These are phyloP conservation scores for Periplaneta americana DNA, from an alignment of 1,140 invertebrate species.

Conservation along the genomic window DNA sequence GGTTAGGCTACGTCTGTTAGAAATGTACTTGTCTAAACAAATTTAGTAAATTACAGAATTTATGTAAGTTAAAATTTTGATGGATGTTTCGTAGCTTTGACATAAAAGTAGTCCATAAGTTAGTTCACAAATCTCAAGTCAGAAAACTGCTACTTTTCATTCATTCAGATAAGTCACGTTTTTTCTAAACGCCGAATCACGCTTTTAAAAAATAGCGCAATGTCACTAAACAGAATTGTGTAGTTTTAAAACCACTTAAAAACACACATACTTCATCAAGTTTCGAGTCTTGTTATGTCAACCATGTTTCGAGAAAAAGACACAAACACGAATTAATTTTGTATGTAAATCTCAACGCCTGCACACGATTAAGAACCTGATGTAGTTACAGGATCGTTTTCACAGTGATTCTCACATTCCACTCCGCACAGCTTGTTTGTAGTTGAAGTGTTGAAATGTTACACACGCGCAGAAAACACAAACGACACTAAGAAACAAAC, in stretches of 20 bases:
- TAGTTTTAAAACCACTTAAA: background rate
- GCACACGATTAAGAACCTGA: too few species aligned
- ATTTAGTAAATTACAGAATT: too few species aligned
- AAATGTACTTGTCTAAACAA: too few species aligned
- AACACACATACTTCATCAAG: too few species aligned
- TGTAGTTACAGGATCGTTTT: too few species aligned
- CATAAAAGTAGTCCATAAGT: too few species aligned
- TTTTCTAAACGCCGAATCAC: background rate
- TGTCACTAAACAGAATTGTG: background rate
- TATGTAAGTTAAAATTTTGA: too few species aligned
- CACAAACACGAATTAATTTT: background rate
- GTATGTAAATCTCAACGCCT: background rate
- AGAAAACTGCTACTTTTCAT: background rate
- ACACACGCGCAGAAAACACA: background rate
- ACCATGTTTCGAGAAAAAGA: too few species aligned
- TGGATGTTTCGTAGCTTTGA: too few species aligned
- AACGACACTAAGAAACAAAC: background rate
- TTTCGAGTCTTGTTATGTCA: too few species aligned
- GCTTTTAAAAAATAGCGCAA: background rate
- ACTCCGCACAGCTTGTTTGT: background rate
- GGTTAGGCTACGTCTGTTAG: too few species aligned
- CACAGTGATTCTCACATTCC: background rate
- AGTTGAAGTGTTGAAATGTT: background rate
- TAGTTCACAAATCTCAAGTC: too few species aligned
- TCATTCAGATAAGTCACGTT: background rate